phyloP scores from a whole-genome alignment of 2,888 invertebrate genomes.

The Thysanoteuthis rhombus region DNA sequence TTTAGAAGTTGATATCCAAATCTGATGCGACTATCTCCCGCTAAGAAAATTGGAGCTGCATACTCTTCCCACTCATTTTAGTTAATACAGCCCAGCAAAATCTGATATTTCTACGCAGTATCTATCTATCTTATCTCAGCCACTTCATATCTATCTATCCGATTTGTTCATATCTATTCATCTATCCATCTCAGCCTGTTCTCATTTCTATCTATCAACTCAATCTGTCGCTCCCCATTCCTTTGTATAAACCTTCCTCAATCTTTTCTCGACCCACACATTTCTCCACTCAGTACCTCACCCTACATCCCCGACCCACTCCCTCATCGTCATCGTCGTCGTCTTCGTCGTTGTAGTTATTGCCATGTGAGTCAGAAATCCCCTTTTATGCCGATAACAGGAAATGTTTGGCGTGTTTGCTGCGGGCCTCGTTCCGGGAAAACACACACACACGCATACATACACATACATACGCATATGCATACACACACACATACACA shows the following conservation, averaged over 20 bases:
- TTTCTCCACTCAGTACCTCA: not conserved
- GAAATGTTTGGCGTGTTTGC: not conserved
- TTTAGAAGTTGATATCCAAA: no score
- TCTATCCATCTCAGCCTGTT: not conserved
- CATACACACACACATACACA: not conserved
- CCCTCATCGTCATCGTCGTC: not conserved
- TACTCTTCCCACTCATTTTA: not conserved
- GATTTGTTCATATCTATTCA: not conserved
- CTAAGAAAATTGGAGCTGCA: no score
- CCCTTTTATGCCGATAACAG: not conserved
- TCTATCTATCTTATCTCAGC: no score
- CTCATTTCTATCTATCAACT: not conserved
- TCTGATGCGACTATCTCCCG: no score
- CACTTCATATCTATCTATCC: not conserved
- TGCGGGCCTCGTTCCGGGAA: not conserved
- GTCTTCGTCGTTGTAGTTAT: not conserved
- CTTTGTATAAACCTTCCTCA: not conserved
- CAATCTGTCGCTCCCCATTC: not conserved
- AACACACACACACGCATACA: not conserved
- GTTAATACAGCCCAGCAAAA: no score
- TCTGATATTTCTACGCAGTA: no score
- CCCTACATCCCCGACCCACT: not conserved
- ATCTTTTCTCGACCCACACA: not conserved
- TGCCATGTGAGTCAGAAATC: not conserved
- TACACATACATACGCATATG: not conserved